Base-by-base conservation (phyloP, 2,113 vertebrate species). In the Struthio camelus region DNA sequence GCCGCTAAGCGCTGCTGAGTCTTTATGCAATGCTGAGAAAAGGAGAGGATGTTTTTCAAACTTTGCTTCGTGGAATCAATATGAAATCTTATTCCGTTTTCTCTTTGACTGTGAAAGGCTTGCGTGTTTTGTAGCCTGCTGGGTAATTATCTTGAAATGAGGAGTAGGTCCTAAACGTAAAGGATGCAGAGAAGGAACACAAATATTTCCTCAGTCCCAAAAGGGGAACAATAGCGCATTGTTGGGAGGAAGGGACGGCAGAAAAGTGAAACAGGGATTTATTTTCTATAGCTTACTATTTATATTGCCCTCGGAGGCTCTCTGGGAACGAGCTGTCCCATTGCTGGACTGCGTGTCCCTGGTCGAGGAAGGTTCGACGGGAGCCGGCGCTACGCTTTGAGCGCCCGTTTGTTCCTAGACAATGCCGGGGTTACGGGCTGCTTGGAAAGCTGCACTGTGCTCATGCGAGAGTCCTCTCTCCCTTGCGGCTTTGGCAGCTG, bases 401-500 rank as follows among this genome's bases (percentile, higher is more conserved):
- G 56, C n/a, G 44, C 9, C 23, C 8, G 34, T 69, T 86, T 90
- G 91, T 70, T 82, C 25, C 27, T 38, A 23, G 93, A 95, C 93
- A 71, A 27, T 92, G 92, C 86, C 25, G 4, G 46, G 67, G 50
- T 44, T 53, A 20, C 62, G 87, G 44, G 46, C n/a, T 3, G 34
- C 78, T 87, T 34, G 84, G 94, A 56, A 64, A 44, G 36, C 77
- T 23, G 70, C 66, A 80, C 83, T 64, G 40, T 87, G 93, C 77
- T 83, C 69, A 1, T 34, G 72, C 17, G 6, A 77, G 36, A 64
- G 46, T 77, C 83, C 79, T 48, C 62, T 13, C 94, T 85, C 87
- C 90, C 80, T 94, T 23, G 4, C 72, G 66, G 90, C 89, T 89
- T 89, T 93, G 94, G 97, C 97, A 96, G 95, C 93, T 85, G 94